These are phyloP conservation scores for Chaetoderma sp. DNA, from an alignment of 2,888 invertebrate genomes.

Conservation along the genomic window DNA sequence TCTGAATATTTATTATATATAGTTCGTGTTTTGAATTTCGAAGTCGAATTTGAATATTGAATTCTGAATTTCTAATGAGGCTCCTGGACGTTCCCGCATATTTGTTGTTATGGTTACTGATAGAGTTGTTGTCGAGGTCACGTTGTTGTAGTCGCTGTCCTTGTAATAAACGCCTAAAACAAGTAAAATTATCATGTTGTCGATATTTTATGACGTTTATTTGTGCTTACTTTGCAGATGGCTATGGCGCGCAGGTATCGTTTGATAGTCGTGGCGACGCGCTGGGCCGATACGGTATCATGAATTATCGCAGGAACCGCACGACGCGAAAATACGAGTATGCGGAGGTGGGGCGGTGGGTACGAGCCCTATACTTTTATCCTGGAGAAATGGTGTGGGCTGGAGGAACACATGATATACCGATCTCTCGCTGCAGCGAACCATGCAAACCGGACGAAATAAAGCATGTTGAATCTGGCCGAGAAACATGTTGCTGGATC, in stretches of 20 bases:
- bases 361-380: constrained; percentile 71
- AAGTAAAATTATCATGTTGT: too few relatives aligned
- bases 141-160: too few relatives aligned
- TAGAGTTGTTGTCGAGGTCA: too few relatives aligned
- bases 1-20: too few relatives aligned
- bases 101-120: too few relatives aligned
- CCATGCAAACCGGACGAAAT: constrained; percentile 69
- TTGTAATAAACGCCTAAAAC: too few relatives aligned
- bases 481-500: constrained; percentile 71
- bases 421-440: constrained; percentile 68
- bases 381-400: constrained; percentile 68
- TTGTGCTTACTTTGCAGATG: constrained; percentile 75
- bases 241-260: constrained; percentile 77
- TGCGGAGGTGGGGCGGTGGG: constrained; percentile 72
- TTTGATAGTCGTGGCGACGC: constrained; percentile 71
- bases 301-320: constrained; percentile 69
- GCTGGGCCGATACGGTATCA: constrained; percentile 70
- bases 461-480: constrained; percentile 69
- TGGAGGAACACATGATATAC: constrained; percentile 62
- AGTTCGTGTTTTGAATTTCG: too few relatives aligned
- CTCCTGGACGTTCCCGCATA: too few relatives aligned
- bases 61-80: too few relatives aligned
- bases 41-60: too few relatives aligned
- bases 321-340: constrained; percentile 60
- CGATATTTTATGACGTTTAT: too few relatives aligned